Evolutionary conservation across 2,797 vertebrate species (phyloP), one percentile per base, ranked within the genome.

Genomic region (Spondyliosoma cantharus): DNA sequence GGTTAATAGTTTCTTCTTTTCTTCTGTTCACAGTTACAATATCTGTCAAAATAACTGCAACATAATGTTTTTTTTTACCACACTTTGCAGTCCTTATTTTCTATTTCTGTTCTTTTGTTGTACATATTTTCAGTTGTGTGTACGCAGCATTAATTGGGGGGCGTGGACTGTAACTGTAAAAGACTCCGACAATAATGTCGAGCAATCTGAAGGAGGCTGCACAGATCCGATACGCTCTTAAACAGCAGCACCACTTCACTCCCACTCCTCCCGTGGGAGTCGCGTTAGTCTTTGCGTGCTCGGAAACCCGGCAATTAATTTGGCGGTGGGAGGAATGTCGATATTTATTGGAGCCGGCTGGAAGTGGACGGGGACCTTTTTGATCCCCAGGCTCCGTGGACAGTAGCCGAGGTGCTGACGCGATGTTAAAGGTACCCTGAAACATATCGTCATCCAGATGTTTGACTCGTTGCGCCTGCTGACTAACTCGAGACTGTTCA

Each of bases 321-420:
- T 88, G 59, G 24, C 24, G 59, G 43, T 42, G 3, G 81, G 48
- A 79, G 73, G 84, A 78, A 74, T 84, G 89, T 90, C 84, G 50
- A 91, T 93, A 89, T 87, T 90, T 85, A 84, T 74, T 56, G 80
- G 70, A 60, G 71, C 76, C 63, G 77, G 77, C 83, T 81, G 24
- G n/a, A 37, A 71, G 52, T 85, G 75, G 56, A 81, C 69, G 50
- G 79, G 73, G 77, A 57, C 79, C 86, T 32, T 88, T 88, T 74
- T 92, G 72, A 75, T 74, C 84, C 73, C 48, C 53, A 49, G 43
- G 22, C 48, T 70, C 16, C 20, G 20, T 42, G n/a, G 60, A 53
- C 12, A 27, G 45, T 19, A 69, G 46, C 42, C 78, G 74, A 45
- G 68, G 62, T 75, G 71, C 72, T 71, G 64, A 37, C 37, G 0